Base-by-base conservation (phyloP, 2,888 invertebrate species). In the Lamellibrachia columna region DNA sequence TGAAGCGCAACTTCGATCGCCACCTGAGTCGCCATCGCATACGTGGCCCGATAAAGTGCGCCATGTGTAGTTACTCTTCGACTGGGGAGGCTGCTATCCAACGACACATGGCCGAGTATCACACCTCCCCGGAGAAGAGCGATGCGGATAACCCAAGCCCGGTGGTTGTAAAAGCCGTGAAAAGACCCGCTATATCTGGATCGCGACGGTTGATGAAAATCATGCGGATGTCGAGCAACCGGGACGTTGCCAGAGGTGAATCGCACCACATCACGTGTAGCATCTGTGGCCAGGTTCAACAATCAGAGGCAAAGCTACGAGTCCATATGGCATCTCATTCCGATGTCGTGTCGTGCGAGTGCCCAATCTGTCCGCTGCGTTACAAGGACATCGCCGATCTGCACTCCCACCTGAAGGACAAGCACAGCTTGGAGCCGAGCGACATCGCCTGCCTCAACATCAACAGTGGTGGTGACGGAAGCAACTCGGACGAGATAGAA, bases 1-100 rank as follows among this genome's bases (percentile, higher is more conserved):
- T 98, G 97, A 97, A 97, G 96, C 98, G 98, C 98, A 99, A 99
- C 97, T 97, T 98, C 96, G 99, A 99, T 96, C 97, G 99, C 8
- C 99, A 99, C 96, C 98, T 98, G 97, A 94, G 93, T 55, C 95
- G 95, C 92, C 96, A 96, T 93, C 91, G 53, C 11, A 90, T 92
- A 60, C 40, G 91, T 11, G 93, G 92, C 53, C 93, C 95, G 22
- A 94, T 94, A 93, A 95, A 95, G 90, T 96, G 96, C 92, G 93
- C 94, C 52, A 93, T 95, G 75, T 96, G 96, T 93, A 95, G 94
- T 6, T 96, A 95, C 93, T 95, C 96, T 9, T 95, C 95, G 60
- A 95, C 95, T 6, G 95, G 94, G 91, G 95, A 95, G 90, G 95
- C 95, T 91, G 96, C 95, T 91, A 94, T 96, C 52, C 95, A 95